phyloP scores from a whole-genome alignment of 1,140 invertebrate genomes.

The Protaetia brevitarsis region DNA sequence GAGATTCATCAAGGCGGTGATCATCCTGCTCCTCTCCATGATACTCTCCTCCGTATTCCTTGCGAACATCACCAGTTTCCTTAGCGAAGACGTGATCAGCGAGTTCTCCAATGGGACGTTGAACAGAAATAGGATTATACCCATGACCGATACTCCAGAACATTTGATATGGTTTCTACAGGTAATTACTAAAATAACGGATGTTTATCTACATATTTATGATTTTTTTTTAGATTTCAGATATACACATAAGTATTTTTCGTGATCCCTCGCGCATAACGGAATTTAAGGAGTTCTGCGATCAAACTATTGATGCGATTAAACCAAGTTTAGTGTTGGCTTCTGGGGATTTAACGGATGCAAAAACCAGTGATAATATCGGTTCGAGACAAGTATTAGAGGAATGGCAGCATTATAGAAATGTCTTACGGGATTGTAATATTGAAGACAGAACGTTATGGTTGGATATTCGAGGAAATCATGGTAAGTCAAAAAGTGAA shows the following conservation, averaged over 20 bases:
- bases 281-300: conserved; percentile 80
- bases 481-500: conserved; percentile 70
- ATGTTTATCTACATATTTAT: conserved; percentile 19
- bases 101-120: not conserved
- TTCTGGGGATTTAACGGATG: conserved; percentile 88
- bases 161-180: conserved; percentile 76
- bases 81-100: conserved; percentile 49
- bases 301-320: conserved; percentile 68
- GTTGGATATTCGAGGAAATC: conserved; percentile 92
- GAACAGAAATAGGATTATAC: conserved; percentile 47
- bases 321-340: conserved; percentile 79
- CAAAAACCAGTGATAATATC: conserved; percentile 73
- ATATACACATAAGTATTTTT: conserved; percentile 87
- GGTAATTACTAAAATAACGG: conserved; percentile 49
- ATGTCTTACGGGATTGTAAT: conserved; percentile 66
- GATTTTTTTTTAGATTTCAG: conserved; percentile 67
- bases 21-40: conserved; percentile 52
- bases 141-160: conserved; percentile 53
- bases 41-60: conserved; percentile 56
- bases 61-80: conserved; percentile 56
- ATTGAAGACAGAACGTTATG: conserved; percentile 71
- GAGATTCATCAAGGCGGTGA: conserved; percentile 53
- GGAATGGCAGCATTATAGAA: conserved; percentile 82
- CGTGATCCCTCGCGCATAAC: conserved; percentile 69
- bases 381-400: conserved; percentile 78